Evolutionary conservation across 2,797 vertebrate genomes (phyloP).

Genomic region (Enteromius treurensis): DNA sequence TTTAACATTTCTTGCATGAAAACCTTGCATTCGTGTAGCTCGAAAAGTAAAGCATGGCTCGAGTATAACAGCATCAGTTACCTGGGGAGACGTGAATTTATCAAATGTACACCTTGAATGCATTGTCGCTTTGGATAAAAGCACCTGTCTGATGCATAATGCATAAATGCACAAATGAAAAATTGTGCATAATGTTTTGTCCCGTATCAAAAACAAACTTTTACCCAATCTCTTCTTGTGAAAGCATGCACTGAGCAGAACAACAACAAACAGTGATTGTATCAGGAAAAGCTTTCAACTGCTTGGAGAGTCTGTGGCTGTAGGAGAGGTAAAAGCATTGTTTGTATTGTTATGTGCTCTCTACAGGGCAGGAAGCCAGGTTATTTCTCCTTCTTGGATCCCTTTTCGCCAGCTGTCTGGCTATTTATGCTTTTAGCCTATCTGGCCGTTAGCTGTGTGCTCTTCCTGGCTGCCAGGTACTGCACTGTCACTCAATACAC

Average conservation of each 20-base stretch:
- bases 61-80: not conserved
- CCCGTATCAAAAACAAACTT: conserved; percentile 10
- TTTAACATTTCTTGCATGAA: not conserved
- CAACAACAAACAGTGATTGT: conserved; percentile 10
- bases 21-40: conserved; percentile 6
- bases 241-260: not conserved
- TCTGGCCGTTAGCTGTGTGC: conserved; percentile 90
- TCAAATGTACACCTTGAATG: conserved; percentile 2
- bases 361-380: conserved; percentile 90
- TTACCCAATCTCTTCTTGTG: not conserved
- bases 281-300: conserved; percentile 17
- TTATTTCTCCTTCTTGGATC: conserved; percentile 95
- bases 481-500: conserved; percentile 41
- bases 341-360: conserved; percentile 48
- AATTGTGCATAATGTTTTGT: not conserved
- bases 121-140: conserved; percentile 11
- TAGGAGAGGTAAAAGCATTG: conserved; percentile 10
- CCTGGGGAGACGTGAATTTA: not conserved
- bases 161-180: conserved; percentile 12
- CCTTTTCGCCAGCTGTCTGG: conserved; percentile 93
- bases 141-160: conserved; percentile 19
- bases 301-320: conserved; percentile 6
- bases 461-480: conserved; percentile 94
- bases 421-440: conserved; percentile 96
- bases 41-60: not conserved